phyloP scores from a whole-genome alignment of 2,113 vertebrate species.

The Grallaria varia region DNA sequence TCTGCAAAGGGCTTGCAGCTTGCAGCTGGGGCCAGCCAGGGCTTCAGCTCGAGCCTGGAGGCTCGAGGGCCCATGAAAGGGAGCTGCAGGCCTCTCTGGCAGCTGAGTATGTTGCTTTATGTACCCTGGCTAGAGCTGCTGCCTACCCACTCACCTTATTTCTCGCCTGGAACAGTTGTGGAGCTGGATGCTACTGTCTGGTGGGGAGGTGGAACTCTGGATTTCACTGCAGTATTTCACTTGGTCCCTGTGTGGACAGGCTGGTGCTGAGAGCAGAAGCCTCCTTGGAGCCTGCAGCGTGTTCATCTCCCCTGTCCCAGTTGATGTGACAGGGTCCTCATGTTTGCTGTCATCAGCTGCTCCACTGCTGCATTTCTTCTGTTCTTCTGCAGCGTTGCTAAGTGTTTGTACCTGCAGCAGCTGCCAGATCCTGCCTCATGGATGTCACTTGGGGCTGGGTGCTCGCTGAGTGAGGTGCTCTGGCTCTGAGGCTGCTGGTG shows the following conservation, averaged over 20 bases:
- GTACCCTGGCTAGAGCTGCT: background rate
- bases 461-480: background rate
- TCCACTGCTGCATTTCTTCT: background rate
- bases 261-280: background rate
- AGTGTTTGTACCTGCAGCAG: background rate
- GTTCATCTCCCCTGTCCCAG: background rate
- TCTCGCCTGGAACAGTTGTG: background rate
- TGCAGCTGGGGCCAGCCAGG: background rate
- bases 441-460: background rate
- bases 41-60: background rate
- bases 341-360: background rate
- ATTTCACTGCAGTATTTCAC: conserved; percentile 9
- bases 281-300: background rate
- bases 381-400: background rate
- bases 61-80: conserved; percentile 29
- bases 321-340: background rate
- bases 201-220: background rate
- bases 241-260: background rate
- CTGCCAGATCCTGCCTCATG: background rate
- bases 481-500: background rate
- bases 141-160: background rate
- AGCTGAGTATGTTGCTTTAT: background rate
- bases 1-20: background rate
- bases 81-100: background rate
- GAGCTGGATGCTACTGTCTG: background rate